Evolutionary conservation across 2,113 vertebrate species (phyloP).

Genomic region (Caloenas nicobarica): DNA sequence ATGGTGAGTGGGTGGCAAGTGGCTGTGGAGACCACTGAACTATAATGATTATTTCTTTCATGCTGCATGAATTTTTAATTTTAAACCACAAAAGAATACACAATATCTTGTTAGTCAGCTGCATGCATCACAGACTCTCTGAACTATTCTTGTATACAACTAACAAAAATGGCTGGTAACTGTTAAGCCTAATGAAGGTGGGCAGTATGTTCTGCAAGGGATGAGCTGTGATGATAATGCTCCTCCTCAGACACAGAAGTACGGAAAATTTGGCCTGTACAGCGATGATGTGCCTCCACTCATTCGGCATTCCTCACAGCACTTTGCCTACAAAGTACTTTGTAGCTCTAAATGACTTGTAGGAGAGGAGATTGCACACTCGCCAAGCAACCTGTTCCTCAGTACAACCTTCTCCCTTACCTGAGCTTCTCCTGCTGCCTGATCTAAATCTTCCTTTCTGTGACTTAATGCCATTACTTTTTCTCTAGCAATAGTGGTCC

Average conservation of each 20-base stretch:
- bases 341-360: background rate
- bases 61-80: constrained; percentile 61
- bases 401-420: background rate
- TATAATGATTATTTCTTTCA: constrained; percentile 55
- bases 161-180: background rate
- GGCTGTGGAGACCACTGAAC: constrained; percentile 62
- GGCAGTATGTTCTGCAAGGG: background rate
- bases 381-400: background rate
- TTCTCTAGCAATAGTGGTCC: background rate
- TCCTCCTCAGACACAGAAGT: background rate
- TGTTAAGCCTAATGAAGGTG: background rate
- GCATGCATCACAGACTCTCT: background rate
- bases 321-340: background rate
- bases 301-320: background rate
- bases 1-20: constrained; percentile 55
- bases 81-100: constrained; percentile 38
- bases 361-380: background rate
- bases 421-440: background rate
- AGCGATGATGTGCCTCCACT: rapidly evolving
- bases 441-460: background rate
- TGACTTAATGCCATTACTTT: background rate
- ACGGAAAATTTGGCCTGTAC: background rate
- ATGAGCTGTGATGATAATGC: background rate
- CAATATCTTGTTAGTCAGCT: constrained; percentile 34
- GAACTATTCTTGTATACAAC: background rate